phyloP scores from a whole-genome alignment of 2,113 vertebrate species.

The Callaeas wilsoni region DNA sequence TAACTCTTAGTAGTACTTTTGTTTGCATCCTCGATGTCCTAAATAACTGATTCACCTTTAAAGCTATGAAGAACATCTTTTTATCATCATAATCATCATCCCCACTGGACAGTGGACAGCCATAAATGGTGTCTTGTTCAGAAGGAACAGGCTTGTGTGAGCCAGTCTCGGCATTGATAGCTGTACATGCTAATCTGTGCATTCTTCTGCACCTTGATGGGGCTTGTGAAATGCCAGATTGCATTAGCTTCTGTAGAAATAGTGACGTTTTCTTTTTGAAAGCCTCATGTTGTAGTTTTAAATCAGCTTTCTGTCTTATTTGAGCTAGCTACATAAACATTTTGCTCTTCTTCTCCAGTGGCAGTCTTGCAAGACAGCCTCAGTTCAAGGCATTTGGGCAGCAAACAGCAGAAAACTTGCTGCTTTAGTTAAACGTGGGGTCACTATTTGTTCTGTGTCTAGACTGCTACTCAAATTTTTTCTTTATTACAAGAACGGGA shows the following conservation, averaged over 20 bases:
- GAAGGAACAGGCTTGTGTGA: not conserved
- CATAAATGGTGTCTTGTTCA: not conserved
- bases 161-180: not conserved
- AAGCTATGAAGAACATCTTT: not conserved
- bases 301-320: not conserved
- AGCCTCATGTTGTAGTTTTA: not conserved
- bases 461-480: not conserved
- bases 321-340: not conserved
- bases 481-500: not conserved
- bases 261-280: not conserved
- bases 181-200: not conserved
- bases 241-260: not conserved
- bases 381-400: not conserved
- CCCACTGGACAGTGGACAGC: not conserved
- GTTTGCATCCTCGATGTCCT: not conserved
- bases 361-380: rapidly evolving
- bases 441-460: not conserved
- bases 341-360: not conserved
- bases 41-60: not conserved
- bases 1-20: not conserved
- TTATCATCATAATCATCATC: not conserved
- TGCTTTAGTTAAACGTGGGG: not conserved
- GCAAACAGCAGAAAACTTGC: not conserved
- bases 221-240: not conserved
- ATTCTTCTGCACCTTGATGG: not conserved